Base-by-base conservation (phyloP, 1,140 invertebrate genomes). In the Dermatophagoides farinae region DNA sequence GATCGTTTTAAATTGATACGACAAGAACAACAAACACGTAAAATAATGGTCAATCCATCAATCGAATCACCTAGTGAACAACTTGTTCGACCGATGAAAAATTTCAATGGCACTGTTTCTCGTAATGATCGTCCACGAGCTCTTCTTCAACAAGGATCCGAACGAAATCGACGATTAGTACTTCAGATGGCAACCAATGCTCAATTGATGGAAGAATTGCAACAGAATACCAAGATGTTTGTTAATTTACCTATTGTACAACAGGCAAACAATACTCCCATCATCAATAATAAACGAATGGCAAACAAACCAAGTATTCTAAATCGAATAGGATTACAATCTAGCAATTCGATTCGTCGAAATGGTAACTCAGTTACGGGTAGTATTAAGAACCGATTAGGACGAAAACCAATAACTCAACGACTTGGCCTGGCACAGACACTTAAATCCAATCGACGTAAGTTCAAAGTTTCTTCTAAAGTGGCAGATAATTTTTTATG, bases 151-250 rank as follows among this genome's bases (percentile, higher is more conserved):
- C 71, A 72, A 59, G 72, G 73, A 16, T 71, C 72, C 0, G 68
- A 68, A 8, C 70, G 70, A 62, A 77, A 77, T 65, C 65, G 71
- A 14, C 67, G 74, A 23, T 68, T 77, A 14, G 74, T 75, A 6
- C 71, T 73, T 61, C 75, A 77, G 65, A 75, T 77, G 74, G 75
- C 75, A 43, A 73, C 73, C 58, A 68, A 75, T 61, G 75, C 75
- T 10, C 67, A 71, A 23, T 70, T 76, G 0, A 69, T 72, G 57
- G 70, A 72, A n/a, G 74, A 73, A 49, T 65, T 76, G 20, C 69
- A 69, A 61, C 47, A 73, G 1, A 74, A 73, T 60, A 69, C 71
- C 4, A 37, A 39, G 9, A 59, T 44, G 14, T 20, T 16, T 44
- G 43, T 20, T 44, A 16, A 44, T n/a, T 5, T 44, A 10, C 43